Percentiles rank a stretch among this genome's conserved stretches.
phyloP scores from a whole-genome alignment of 2,113 vertebrate genomes.

The Carassius carassius region DNA sequence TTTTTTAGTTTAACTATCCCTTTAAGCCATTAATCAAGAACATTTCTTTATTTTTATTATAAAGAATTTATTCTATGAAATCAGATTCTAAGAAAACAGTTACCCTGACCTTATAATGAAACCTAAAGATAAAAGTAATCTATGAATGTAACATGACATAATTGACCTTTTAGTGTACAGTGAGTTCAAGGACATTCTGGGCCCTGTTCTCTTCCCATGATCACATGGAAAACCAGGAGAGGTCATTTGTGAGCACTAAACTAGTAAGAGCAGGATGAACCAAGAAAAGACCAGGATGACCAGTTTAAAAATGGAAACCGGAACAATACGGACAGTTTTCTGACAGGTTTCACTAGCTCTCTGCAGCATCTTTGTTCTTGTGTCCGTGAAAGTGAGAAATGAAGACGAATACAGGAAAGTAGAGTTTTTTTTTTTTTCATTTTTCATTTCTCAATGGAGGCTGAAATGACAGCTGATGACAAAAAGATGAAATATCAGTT shows the following conservation, averaged over 20 bases:
- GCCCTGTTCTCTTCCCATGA: background rate
- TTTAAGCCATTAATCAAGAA: background rate
- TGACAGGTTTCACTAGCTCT: background rate
- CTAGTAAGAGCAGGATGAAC: background rate
- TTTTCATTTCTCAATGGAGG: conserved; percentile 1
- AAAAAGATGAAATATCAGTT: background rate
- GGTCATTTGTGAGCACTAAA: conserved; percentile 5
- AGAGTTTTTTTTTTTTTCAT: background rate
- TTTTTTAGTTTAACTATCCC: no score
- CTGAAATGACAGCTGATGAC: conserved; percentile 6
- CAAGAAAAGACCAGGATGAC: conserved; percentile 14
- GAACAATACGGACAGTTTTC: conserved; percentile 5
- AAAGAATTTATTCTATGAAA: background rate
- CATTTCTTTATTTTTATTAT: background rate
- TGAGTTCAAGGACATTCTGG: background rate
- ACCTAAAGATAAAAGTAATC: background rate
- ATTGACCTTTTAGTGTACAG: background rate
- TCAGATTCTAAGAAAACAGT: background rate
- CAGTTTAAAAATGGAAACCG: conserved; percentile 21
- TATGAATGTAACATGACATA: conserved; percentile 11
- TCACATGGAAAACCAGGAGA: background rate
- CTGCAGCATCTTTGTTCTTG: background rate
- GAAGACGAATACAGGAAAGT: background rate
- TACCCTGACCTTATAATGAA: background rate
- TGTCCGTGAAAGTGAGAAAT: background rate